A percentile compares a stretch with the other conserved stretches of the same genome.
Conservation (phyloP, 2,888 invertebrate species). For the Julus scanicus region DNA sequence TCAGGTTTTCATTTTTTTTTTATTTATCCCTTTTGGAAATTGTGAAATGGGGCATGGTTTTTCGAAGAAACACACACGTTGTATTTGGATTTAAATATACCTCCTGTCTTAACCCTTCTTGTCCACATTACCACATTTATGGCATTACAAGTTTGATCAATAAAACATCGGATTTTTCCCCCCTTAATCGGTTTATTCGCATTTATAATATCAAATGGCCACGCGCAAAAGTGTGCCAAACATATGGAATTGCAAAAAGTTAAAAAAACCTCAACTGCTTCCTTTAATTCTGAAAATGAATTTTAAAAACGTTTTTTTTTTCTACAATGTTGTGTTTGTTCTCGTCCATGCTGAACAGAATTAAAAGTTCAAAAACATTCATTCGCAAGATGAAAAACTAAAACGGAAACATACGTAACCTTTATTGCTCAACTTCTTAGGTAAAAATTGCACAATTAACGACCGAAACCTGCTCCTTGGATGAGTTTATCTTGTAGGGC, state of each 20-base stretch:
- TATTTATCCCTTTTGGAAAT: not conserved
- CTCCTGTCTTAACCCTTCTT: not conserved
- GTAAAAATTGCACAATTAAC: conserved; percentile 17
- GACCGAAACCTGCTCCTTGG: conserved; percentile 1
- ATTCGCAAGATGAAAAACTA: not conserved
- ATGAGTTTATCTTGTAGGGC: not conserved
- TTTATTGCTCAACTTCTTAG: not conserved
- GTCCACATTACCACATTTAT: conserved; percentile 2
- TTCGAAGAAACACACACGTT: not conserved
- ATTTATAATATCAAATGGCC: not conserved
- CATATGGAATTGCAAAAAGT: not conserved
- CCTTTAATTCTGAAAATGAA: not conserved
- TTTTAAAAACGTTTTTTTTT: not conserved
- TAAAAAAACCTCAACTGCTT: not conserved
- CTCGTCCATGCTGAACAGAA: not conserved
- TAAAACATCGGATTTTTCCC: conserved; percentile 4
- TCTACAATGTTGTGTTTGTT: not conserved
- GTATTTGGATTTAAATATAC: not conserved
- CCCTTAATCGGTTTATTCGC: conserved; percentile 31
- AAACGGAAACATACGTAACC: not conserved
- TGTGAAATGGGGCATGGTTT: conserved; percentile 28
- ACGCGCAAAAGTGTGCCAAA: conserved; percentile 15
- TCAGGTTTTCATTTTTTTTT: not conserved
- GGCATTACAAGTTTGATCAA: conserved; percentile 14
- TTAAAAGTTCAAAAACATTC: not conserved